Conservation (phyloP, 2,113 vertebrate genomes). For the rat (Rattus norvegicus) region DNA sequence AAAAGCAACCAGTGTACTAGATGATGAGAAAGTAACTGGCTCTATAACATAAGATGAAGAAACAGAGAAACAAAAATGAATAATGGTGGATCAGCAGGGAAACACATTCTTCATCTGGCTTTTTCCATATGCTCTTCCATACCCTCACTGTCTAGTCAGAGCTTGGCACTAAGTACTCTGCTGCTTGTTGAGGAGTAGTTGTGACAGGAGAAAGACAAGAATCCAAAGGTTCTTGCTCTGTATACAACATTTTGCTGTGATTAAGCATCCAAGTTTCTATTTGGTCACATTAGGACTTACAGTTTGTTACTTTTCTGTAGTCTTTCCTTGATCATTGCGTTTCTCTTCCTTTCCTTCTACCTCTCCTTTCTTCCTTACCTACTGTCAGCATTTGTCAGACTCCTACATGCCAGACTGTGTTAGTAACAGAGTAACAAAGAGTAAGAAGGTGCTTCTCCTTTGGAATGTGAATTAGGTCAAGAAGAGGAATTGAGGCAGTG, state of each 20-base stretch:
- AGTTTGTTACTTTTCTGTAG: neutral
- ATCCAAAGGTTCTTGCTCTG: neutral
- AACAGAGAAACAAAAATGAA: neutral
- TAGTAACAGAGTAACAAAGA: neutral
- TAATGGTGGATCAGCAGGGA: neutral
- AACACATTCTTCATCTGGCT: accelerated
- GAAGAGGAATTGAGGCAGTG: neutral
- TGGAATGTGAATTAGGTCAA: neutral
- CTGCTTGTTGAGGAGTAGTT: neutral
- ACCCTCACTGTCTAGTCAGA: neutral
- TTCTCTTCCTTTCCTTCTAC: neutral
- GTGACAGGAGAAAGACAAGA: neutral
- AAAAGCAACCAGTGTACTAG: neutral
- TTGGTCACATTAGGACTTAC: neutral
- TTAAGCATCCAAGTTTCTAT: neutral
- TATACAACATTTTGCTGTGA: neutral
- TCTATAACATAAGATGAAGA: neutral
- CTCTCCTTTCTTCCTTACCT: neutral
- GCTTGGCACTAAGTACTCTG: neutral
- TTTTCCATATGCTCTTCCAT: neutral
- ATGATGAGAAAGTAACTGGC: neutral
- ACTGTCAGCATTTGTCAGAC: neutral
- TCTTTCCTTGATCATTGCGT: no score
- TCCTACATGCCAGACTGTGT: neutral
- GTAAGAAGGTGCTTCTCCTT: neutral